A percentile compares a stretch with the other conserved stretches of the same genome.
phyloP scores from a whole-genome alignment of 2,113 vertebrate species.

The Erpornis zantholeuca region DNA sequence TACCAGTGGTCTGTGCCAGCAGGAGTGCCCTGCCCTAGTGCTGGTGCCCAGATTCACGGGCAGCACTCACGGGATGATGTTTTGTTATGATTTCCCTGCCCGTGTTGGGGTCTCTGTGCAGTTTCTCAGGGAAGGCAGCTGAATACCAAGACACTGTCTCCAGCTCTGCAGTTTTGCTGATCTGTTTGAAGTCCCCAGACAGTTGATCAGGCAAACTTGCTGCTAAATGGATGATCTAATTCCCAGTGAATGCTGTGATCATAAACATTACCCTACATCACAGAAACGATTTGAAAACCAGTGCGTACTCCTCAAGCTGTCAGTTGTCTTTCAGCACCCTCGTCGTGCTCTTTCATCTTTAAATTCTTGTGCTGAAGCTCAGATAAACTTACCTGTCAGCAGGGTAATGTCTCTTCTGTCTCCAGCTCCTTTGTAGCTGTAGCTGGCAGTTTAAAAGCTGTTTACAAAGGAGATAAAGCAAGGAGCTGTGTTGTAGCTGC shows the following conservation, averaged over 20 bases:
- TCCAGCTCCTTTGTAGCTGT: background rate
- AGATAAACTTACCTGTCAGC: slow-evolving; percentile 5
- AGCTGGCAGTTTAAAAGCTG: background rate
- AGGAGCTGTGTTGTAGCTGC: background rate
- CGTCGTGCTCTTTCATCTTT: background rate
- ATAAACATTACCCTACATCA: background rate
- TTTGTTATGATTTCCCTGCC: background rate
- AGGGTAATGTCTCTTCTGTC: background rate
- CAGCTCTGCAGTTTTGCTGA: background rate
- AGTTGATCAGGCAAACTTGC: background rate
- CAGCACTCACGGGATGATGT: accelerated
- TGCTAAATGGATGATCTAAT: slow-evolving; percentile 13
- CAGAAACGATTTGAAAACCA: background rate
- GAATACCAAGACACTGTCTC: background rate
- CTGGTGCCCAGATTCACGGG: background rate
- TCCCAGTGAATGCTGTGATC: background rate
- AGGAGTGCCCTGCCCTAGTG: background rate
- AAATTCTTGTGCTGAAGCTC: background rate
- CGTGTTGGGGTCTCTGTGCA: background rate
- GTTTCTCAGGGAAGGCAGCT: background rate
- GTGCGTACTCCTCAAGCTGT: background rate
- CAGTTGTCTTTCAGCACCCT: background rate
- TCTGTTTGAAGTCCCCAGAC: background rate
- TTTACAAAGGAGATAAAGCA: background rate
- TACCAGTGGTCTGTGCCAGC: background rate